These are phyloP conservation scores for Sinhomidia bicolor DNA, from an alignment of 2,888 invertebrate genomes.

Conservation along the genomic window DNA sequence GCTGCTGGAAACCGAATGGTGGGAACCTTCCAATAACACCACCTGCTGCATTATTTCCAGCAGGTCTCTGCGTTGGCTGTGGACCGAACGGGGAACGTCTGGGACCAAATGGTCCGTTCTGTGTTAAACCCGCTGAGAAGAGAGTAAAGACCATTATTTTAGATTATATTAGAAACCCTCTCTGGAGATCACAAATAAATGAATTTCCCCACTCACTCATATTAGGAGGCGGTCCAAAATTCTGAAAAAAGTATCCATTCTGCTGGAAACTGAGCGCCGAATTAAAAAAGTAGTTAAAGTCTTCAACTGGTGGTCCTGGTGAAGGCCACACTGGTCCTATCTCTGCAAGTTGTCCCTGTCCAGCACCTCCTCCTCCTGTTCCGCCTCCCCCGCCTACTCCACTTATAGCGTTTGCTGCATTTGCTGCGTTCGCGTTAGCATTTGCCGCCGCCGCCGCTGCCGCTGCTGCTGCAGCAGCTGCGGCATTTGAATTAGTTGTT, in stretches of 20 bases:
- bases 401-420: conserved; percentile 63
- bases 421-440: conserved; percentile 70
- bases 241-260: conserved; percentile 80
- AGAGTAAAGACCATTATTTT: no score
- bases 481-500: conserved; percentile 39
- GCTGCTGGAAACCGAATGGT: conserved; percentile 79
- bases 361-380: conserved; percentile 50
- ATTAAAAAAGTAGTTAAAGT: conserved; percentile 79
- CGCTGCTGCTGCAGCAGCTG: conserved; percentile 75
- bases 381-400: conserved; percentile 58
- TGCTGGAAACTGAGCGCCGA: conserved; percentile 78
- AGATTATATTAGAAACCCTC: no score
- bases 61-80: conserved; percentile 77
- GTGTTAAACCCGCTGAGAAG: conserved; percentile 71
- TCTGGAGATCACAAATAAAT: no score
- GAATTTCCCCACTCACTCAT: conserved; percentile 79
- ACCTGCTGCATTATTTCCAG: conserved; percentile 77
- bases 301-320: conserved; percentile 78
- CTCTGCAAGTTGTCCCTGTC: conserved; percentile 72
- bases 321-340: conserved; percentile 79
- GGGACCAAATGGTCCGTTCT: conserved; percentile 79
- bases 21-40: conserved; percentile 79
- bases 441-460: conserved; percentile 75
- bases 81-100: conserved; percentile 79
- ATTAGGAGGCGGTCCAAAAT: conserved; percentile 80